Base-by-base conservation (phyloP, 2,888 invertebrate genomes). In the Heliconius charithonia region DNA sequence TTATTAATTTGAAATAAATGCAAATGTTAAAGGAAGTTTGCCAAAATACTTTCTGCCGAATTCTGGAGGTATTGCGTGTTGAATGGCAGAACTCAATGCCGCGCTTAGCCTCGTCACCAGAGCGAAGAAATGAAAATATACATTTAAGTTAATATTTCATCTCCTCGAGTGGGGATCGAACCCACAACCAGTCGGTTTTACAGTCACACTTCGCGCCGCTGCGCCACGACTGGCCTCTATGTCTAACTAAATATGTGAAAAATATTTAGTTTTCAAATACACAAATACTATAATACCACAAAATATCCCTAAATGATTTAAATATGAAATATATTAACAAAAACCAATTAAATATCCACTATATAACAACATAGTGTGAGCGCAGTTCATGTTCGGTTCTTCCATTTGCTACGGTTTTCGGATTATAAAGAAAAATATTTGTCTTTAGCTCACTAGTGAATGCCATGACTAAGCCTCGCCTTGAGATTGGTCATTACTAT, bases 351-450 rank as follows among this genome's bases (percentile, higher is more conserved):
- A 59, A n/a, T 85, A 86, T 86, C 82, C 82, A 83, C 80, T 77
- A 82, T 82, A 77, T 37, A 65, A 56, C 45, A 56, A 66, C 45
- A 77, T 79, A 65, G 67, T 73, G 73, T 76, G 72, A 59, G 70
- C 41, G 32, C 41, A 73, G 78, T 83, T 82, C 80, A 76, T 74
- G 27, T 32, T 76, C 71, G 81, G 79, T 73, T 75, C 77, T 83
- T 83, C 80, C 83, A 85, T 89, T 89, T 83, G 86, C 85, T 81
- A 84, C 84, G 89, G 86, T 85, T 87, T 87, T 88, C 86, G 83
- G 87, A 87, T 85, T 89, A 84, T 82, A 84, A 88, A 82, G 81
- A 86, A 88, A 85, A 91, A 92, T 90, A 90, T 93, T 93, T 91
- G 87, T 87, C 85, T 87, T 83, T 80, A 83, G 86, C 85, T 88